Evolutionary conservation across 2,888 invertebrate species (phyloP).

Genomic region (Petrolisthes manimaculis): DNA sequence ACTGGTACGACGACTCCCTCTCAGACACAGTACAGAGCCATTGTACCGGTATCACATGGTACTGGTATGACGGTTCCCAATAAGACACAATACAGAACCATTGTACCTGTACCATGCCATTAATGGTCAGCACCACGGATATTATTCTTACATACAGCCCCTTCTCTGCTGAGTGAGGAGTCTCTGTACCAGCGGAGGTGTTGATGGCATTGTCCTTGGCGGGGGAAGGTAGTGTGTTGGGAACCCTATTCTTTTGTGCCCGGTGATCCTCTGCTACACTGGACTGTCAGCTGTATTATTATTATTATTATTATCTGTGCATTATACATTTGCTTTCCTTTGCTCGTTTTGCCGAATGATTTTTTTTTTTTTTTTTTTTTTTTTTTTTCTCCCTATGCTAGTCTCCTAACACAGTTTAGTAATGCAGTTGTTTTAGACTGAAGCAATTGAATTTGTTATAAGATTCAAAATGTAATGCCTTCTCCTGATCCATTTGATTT

Average conservation of each 20-base stretch:
- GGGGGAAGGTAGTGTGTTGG: slow-evolving; percentile 47
- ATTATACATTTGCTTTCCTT: slow-evolving; percentile 32
- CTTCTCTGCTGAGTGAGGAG: slow-evolving; percentile 34
- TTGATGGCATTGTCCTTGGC: slow-evolving; percentile 54
- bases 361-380: slow-evolving; percentile 28
- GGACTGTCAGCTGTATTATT: neutral
- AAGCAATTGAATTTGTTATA: slow-evolving; percentile 36
- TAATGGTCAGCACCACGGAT: too few relatives aligned
- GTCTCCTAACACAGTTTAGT: slow-evolving; percentile 38
- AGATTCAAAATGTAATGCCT: slow-evolving; percentile 44
- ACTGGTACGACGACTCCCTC: too few relatives aligned
- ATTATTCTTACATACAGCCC: neutral
- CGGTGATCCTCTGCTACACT: neutral
- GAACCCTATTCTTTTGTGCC: slow-evolving; percentile 25
- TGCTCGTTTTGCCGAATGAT: slow-evolving; percentile 4
- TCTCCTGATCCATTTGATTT: slow-evolving; percentile 57
- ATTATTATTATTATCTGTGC: neutral
- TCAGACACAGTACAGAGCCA: too few relatives aligned
- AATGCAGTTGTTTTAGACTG: slow-evolving; percentile 39
- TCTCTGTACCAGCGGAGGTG: slow-evolving; percentile 6
- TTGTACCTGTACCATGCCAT: too few relatives aligned
- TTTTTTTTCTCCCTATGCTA: slow-evolving; percentile 51
- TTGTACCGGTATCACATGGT: too few relatives aligned
- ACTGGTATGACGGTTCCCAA: too few relatives aligned
- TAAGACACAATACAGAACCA: too few relatives aligned